Evolutionary conservation across 1,140 invertebrate species (phyloP), one percentile per base, ranked within the genome.

Genomic region (Eurytemora carolleeae): DNA sequence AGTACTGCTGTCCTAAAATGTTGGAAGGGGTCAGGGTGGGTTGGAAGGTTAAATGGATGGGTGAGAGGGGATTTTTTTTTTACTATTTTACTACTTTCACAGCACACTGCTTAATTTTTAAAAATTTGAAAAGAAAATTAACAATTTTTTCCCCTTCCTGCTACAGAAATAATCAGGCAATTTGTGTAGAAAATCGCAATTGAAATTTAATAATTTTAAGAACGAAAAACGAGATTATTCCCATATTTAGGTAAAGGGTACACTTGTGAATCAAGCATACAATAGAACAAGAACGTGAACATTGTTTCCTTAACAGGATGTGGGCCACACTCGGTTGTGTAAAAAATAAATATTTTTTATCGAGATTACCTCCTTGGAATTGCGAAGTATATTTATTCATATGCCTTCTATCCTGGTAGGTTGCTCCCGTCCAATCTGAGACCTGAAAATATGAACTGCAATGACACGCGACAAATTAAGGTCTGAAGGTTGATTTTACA

Each of bases 401-500:
- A 66, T 68, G 66, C n/a, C 67, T 65, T 15, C 94, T 89, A 72
- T 97, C 93, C 69, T 91, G 88, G 69, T 87, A 89, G 1, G 85
- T 85, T n/a, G 85, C 83, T 58, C 87, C 85, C 56, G 91, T 95
- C 93, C 93, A 98, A 72, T 98, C 93, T 67, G 91, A 92, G 64
- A 97, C 92, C 83, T 86, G 66, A 22, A 71, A 70, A 70, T 18
- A 65, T 55, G 65, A 67, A n/a, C n/a, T n/a, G n/a, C n/a, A n/a
- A n/a, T n/a, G n/a, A 67, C 58, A 18, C 55, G 20, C 17, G 20
- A 16, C 22, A 52, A 25, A n/a, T n/a, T n/a, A n/a, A n/a, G n/a
- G n/a, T n/a, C n/a, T n/a, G n/a, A n/a, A n/a, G n/a, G n/a, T n/a
- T n/a, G n/a, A n/a, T n/a, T n/a, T n/a, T n/a, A n/a, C n/a, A n/a